Base-by-base conservation (phyloP, 30 jellyfish, hydroid and myxozoan species). In the Pseudorhiza aurosa region DNA sequence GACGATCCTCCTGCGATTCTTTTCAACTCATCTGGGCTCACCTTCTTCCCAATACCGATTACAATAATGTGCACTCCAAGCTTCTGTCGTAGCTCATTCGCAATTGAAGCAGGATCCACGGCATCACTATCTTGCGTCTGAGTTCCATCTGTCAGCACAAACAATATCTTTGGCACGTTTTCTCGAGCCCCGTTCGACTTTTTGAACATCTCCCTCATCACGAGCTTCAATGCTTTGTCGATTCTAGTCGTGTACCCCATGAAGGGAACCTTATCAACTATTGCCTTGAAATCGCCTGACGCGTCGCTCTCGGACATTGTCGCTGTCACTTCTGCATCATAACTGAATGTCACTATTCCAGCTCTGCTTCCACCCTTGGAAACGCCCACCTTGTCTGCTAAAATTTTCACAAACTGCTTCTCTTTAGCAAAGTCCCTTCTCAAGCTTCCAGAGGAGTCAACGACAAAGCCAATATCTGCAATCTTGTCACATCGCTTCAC, bases 381-480 rank as follows among this genome's bases (percentile, higher is more conserved):
- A 17, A 82, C 32, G 14, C 31, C 68, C 25, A 82, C 33, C 12
- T 22, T 26, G 19, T 37, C 69, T 1, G 86, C 85, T 14, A 82
- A 67, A n/a, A 55, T 40, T 27, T 67, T 82, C 49, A 82, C 94
- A 58, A 82, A 82, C 37, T 82, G 85, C 68, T 82, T 82, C 68
- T 82, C 94, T 18, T 82, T 82, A 19, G 47, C 39, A 64, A 63
- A 82, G 12, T 69, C 80, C 8, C 86, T 67, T 28, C 72, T 18
- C 4, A 82, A 56, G 64, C 94, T 82, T 4, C 80, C 86, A 2
- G 94, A 82, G 1, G 94, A 82, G 39, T 82, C 94, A 35, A 82
- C 81, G 37, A 68, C 47, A 73, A 85, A 62, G 40, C 82, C 87
- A 74, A 85, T 68, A 26, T 85, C 90, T 9, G 65, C 83, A 1